Base-by-base conservation (phyloP, 2,113 vertebrate species). In the Hyperopisus bebe region DNA sequence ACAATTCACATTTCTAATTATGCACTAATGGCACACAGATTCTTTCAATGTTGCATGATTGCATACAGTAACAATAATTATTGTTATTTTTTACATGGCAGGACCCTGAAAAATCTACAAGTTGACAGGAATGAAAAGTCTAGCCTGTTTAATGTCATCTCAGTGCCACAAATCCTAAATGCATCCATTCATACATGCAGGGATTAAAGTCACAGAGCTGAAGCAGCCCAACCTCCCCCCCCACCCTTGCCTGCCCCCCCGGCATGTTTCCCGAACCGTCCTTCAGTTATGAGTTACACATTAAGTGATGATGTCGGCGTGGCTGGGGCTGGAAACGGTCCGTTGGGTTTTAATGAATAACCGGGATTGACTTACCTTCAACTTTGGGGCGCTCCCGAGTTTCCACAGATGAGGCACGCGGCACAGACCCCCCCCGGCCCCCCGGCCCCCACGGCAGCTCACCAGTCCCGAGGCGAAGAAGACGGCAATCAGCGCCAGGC, bases 401-500 rank as follows among this genome's bases (percentile, higher is more conserved):
- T 58, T 58, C 53, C 53, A 24, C 53, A 24, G 21, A 58, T 6
- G 5, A 24, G 6, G 53, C 53, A 24, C 5, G 11, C 44, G n/a
- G 13, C 51, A 19, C 5, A 15, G 5, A 27, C 35, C 86, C 39
- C n/a, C 47, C 47, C 51, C 3, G 10, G 5, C 2, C 50, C n/a
- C n/a, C 39, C 39, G 8, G 31, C 51, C 35, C 53, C 42, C 31
- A 1, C 39, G 35, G 87, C 24, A 42, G 39, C 98, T 98, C 96
- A 99, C 98, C 98, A 98, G 96, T 93, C 97, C 97, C 50, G 97
- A 97, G 94, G 97, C 98, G 95, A 99, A 99, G 96, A 99, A 99
- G 91, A 99, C 97, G 90, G 96, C 97, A 84, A 99, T 97, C 91
- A 99, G 95, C 92, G 98, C 97, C 92, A 99, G 94, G 94, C 98